Evolutionary conservation across 2,888 invertebrate genomes (phyloP), one percentile per base, ranked within the genome.

Genomic region (Seladonia tumulorum): DNA sequence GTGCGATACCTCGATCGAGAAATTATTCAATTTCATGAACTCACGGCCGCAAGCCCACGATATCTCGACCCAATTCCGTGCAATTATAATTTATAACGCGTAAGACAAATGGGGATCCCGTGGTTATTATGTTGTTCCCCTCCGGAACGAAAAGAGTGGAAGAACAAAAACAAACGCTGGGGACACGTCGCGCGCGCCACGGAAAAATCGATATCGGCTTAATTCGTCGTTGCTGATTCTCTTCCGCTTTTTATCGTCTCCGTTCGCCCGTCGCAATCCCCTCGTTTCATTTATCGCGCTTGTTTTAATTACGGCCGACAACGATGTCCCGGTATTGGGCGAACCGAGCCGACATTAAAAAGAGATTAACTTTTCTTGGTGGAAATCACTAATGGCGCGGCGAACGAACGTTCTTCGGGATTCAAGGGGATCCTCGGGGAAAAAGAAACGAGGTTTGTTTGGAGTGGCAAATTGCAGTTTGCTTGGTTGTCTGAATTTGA

Each of bases 21-120:
- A 82, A 85, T 88, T 87, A 81, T 88, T 87, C 80, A 81, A 87
- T 87, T 87, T 76, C 87, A 76, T 70, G 71, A 85, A 83, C 71
- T 71, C 76, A 53, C 39, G 35, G 16, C 74, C 53, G 35, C 71
- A 39, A 42, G 72, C 49, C 22, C 60, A 49, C 82, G 85, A 82
- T 76, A 76, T 45, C 35, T 74, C 78, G 79, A 42, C 76, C 85
- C 77, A 79, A 66, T 87, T 87, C 68, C 74, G 25, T 29, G 35
- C 49, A 71, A 83, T 86, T 82, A 82, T 80, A 78, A 88, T 86
- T 87, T 86, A 79, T 35, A 71, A 57, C 87, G 60, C 72, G 66
- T 16, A 35, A 81, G 85, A 85, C 83, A 83, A 87, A 85, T 81
- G 78, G 25, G 68, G 42, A 35, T 66, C 1, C 22, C 60, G 60